Conservation (phyloP, 2,888 invertebrate genomes). For the Drosophila niveifrons region DNA sequence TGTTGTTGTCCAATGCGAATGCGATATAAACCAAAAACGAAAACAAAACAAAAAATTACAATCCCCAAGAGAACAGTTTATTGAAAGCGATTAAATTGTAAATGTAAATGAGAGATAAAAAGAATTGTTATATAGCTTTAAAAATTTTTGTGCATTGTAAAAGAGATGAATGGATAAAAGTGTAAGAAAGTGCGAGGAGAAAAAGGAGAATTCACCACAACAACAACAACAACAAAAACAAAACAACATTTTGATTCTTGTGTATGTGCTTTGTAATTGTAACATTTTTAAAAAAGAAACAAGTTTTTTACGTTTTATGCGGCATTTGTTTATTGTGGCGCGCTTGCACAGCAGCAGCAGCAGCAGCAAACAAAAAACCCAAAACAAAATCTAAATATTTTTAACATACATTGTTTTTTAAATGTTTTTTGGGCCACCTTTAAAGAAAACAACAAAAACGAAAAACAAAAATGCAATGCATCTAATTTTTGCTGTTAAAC, state of each 20-base stretch:
- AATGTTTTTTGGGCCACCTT: conserved; percentile 61
- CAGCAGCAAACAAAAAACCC: background rate
- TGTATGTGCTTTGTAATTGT: conserved; percentile 73
- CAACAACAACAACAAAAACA: conserved; percentile 39
- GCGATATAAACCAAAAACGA: conserved; percentile 40
- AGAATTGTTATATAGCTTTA: conserved; percentile 76
- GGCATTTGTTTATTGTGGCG: conserved; percentile 46
- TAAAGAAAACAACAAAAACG: conserved; percentile 25
- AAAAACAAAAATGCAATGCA: conserved; percentile 44
- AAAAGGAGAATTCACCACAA: conserved; percentile 39
- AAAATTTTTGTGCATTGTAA: conserved; percentile 60
- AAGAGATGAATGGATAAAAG: conserved; percentile 1
- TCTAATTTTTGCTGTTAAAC: conserved; percentile 70
- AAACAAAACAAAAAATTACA: conserved; percentile 10
- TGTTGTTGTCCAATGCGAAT: conserved; percentile 45
- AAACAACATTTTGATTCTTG: conserved; percentile 13
- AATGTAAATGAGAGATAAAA: conserved; percentile 36
- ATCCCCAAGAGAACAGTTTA: conserved; percentile 28
- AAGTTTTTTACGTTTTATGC: conserved; percentile 54
- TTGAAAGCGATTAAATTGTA: conserved; percentile 38
- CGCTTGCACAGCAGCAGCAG: conserved; percentile 30
- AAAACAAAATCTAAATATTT: conserved; percentile 26
- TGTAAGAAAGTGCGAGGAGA: conserved; percentile 19
- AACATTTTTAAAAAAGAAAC: conserved; percentile 44
- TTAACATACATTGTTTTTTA: conserved; percentile 28